Conservation (phyloP, 2,113 vertebrate species). For the Puma concolor region DNA sequence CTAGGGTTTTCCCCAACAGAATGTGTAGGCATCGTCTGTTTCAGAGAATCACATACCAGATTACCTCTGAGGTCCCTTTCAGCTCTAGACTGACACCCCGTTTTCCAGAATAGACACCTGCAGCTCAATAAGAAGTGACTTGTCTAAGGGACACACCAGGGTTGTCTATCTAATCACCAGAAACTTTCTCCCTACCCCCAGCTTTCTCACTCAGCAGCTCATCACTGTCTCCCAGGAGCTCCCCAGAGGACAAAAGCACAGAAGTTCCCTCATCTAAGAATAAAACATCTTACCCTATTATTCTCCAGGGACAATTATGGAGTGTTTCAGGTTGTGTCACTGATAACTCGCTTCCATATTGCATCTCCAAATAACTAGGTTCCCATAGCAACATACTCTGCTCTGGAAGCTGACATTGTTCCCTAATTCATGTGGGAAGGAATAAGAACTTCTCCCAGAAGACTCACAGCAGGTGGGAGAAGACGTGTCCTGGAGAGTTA, state of each 20-base stretch:
- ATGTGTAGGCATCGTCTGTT: neutral
- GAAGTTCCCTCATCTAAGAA: conserved; percentile 56
- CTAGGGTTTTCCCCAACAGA: neutral
- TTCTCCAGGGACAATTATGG: conserved; percentile 65
- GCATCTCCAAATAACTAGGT: conserved; percentile 75
- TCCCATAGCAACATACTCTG: conserved; percentile 73
- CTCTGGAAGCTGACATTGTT: conserved; percentile 70
- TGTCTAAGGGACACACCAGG: neutral
- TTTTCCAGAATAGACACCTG: conserved; percentile 16
- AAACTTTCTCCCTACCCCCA: neutral
- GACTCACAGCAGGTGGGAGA: conserved; percentile 53
- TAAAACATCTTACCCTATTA: conserved; percentile 62
- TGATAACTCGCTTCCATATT: conserved; percentile 55
- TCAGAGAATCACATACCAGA: neutral
- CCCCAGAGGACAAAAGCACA: conserved; percentile 24
- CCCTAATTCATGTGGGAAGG: conserved; percentile 72
- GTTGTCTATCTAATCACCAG: neutral
- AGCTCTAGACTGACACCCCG: neutral
- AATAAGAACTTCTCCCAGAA: conserved; percentile 50
- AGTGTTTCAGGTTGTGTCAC: conserved; percentile 63
- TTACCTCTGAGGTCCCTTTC: neutral
- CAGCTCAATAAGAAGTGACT: neutral
- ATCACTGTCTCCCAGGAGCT: neutral
- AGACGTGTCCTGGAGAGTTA: neutral
- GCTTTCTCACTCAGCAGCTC: neutral